phyloP scores from a whole-genome alignment of 2,797 vertebrate genomes.

The Gorsachius magnificus region DNA sequence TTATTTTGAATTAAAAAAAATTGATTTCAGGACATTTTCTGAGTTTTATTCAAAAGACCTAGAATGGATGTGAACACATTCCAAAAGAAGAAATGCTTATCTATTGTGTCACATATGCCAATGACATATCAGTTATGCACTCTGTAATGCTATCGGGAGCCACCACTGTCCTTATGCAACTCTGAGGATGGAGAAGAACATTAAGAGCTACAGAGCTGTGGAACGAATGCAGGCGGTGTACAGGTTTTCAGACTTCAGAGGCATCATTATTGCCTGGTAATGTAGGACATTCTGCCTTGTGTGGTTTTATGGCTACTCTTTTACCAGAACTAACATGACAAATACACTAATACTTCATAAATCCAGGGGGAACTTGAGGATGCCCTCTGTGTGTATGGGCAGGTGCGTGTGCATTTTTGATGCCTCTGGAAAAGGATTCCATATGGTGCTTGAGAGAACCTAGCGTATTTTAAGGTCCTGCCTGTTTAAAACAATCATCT shows the following conservation, averaged over 20 bases:
- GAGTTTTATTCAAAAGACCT: not conserved
- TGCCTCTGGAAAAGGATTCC: not conserved
- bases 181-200: not conserved
- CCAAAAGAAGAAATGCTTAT: not conserved
- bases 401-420: not conserved
- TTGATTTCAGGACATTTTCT: not conserved
- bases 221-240: not conserved
- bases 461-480: not conserved
- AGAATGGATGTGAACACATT: not conserved
- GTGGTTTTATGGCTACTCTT: not conserved
- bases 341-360: not conserved
- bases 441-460: not conserved
- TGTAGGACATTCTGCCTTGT: not conserved
- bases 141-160: not conserved
- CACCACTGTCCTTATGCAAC: not conserved
- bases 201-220: not conserved
- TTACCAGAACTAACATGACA: not conserved
- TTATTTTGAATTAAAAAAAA: not conserved
- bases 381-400: not conserved
- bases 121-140: not conserved
- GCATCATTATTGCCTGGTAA: not conserved
- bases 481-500: not conserved
- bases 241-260: not conserved
- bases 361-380: not conserved
- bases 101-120: not conserved